Evolutionary conservation across 2,113 vertebrate species (phyloP).

Genomic region (Dicrurus megarhynchus): DNA sequence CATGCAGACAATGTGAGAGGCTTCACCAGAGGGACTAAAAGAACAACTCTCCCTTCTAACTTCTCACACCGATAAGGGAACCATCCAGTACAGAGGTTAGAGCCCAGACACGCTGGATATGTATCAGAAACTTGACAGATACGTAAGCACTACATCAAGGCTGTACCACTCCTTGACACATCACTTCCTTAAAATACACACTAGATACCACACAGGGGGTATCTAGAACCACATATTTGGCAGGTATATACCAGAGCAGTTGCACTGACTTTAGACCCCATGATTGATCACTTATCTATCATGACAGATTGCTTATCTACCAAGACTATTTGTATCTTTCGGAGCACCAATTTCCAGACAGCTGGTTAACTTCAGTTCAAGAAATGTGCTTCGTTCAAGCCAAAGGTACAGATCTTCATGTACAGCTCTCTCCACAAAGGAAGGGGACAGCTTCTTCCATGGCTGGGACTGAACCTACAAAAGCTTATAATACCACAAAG

Average conservation of each 20-base stretch:
- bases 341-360: not conserved
- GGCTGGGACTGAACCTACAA: not conserved
- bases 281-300: not conserved
- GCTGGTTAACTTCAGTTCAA: not conserved
- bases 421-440: not conserved
- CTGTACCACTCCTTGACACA: not conserved
- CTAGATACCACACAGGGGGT: not conserved
- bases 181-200: not conserved
- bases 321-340: not conserved
- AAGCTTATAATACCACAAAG: not conserved
- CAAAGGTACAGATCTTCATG: not conserved
- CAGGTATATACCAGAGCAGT: not conserved
- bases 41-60: not conserved
- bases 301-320: rapidly evolving
- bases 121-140: not conserved
- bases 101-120: not conserved
- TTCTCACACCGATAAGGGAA: rapidly evolving
- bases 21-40: not conserved
- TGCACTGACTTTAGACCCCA: not conserved
- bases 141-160: not conserved
- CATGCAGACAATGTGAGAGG: not conserved
- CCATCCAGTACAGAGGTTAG: not conserved
- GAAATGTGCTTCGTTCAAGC: not conserved
- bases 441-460: not conserved
- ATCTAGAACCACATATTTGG: not conserved